These are phyloP conservation scores for Lepidocyrtoides sp. DNA, from an alignment of 2,888 invertebrate genomes.

Conservation along the genomic window DNA sequence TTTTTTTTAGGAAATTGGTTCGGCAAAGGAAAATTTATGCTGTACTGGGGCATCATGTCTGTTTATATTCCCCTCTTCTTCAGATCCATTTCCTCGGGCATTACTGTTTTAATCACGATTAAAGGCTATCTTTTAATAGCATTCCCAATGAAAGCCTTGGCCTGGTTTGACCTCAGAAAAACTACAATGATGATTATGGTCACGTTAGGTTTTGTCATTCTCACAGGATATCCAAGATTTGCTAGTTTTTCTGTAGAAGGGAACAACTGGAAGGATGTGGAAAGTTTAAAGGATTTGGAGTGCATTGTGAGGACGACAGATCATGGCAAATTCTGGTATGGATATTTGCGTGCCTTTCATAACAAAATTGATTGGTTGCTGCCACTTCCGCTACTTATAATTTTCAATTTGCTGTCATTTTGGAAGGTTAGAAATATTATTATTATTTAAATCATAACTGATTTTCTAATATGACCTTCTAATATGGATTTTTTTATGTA, in stretches of 20 bases:
- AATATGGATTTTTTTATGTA: too few relatives aligned
- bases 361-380: neutral
- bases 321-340: slow-evolving; percentile 10
- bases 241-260: neutral
- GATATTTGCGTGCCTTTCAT: neutral
- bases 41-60: neutral
- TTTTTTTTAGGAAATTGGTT: slow-evolving; percentile 19
- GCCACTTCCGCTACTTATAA: neutral
- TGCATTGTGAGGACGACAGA: neutral
- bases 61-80: neutral
- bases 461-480: too few relatives aligned
- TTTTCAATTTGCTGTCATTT: neutral
- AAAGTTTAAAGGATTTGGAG: neutral
- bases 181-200: neutral
- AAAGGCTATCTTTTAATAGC: neutral
- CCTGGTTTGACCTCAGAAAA: neutral
- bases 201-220: neutral
- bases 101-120: neutral
- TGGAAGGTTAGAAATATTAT: neutral
- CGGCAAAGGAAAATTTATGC: neutral
- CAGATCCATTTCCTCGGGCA: neutral
- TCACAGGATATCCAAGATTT: neutral
- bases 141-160: neutral
- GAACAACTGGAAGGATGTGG: neutral
- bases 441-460: too few relatives aligned